A percentile compares a stretch with the other conserved stretches of the same genome.
Evolutionary conservation across 1,140 invertebrate genomes (phyloP).

Genomic region (Oncopeltus fasciatus): DNA sequence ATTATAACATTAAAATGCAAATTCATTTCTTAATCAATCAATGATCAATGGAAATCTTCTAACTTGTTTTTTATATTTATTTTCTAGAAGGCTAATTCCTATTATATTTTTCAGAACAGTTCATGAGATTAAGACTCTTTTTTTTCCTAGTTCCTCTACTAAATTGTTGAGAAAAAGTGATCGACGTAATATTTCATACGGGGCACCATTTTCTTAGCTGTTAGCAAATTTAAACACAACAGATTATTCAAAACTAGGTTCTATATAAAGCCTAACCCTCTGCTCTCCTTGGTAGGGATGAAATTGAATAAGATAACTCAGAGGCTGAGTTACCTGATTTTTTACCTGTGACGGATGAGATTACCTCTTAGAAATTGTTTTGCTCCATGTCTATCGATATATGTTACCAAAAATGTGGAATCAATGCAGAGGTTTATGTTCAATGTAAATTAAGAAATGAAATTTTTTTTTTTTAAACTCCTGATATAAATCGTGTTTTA

Average conservation of each 20-base stretch:
- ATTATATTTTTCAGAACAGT: background rate
- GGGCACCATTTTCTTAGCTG: background rate
- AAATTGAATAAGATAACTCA: background rate
- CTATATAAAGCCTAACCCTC: background rate
- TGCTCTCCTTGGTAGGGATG: background rate
- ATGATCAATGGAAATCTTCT: background rate
- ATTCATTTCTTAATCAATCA: too few species aligned
- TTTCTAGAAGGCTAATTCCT: background rate
- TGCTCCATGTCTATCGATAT: background rate
- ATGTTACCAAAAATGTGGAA: background rate
- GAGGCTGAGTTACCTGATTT: background rate
- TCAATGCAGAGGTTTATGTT: background rate
- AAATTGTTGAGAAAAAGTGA: background rate
- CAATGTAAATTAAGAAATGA: background rate
- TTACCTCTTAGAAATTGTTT: background rate
- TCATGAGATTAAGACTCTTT: background rate
- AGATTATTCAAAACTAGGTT: background rate
- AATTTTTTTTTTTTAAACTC: too few species aligned
- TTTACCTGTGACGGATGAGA: background rate
- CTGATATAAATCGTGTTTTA: too few species aligned
- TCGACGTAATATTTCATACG: too few species aligned
- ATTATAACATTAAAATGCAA: too few species aligned
- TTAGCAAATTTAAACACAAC: background rate
- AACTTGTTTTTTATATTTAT: background rate
- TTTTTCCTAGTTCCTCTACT: background rate